Conservation (phyloP, 2,797 vertebrate species). For the Orientallactaga sibirica region DNA sequence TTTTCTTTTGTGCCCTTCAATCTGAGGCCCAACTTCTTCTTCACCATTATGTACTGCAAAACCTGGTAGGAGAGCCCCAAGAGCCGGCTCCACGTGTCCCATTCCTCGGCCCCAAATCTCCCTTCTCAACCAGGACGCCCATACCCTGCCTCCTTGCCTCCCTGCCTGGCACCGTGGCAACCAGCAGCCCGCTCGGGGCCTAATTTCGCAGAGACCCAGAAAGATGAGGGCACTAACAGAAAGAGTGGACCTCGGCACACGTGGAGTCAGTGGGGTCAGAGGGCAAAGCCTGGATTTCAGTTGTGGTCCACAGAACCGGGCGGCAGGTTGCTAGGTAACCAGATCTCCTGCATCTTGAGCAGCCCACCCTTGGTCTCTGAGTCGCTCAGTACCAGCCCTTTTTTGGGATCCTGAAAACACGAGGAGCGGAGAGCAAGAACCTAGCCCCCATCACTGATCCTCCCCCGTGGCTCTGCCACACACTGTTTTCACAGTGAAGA, state of each 20-base stretch:
- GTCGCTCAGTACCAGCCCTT: background rate
- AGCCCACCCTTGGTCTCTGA: accelerated
- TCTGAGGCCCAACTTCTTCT: background rate
- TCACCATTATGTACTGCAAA: background rate
- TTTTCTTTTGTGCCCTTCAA: background rate
- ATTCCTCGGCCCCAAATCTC: background rate
- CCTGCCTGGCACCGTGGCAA: background rate
- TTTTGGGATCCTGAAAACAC: background rate
- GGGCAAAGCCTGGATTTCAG: slow-evolving; percentile 42
- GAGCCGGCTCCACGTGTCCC: background rate
- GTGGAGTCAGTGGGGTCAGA: background rate
- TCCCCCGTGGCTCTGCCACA: background rate
- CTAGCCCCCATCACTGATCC: background rate
- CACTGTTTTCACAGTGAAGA: background rate
- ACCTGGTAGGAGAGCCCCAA: no score
- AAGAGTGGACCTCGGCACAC: background rate
- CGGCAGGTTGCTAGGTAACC: slow-evolving; percentile 72
- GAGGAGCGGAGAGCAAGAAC: background rate
- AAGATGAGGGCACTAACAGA: background rate
- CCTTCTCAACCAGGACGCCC: background rate
- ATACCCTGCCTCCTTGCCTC: background rate
- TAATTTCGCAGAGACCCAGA: background rate
- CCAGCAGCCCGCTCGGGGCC: background rate
- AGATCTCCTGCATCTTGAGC: background rate
- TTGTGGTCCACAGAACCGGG: background rate